These are phyloP conservation scores for Aplysia californica DNA, from an alignment of 1,140 invertebrate species.

Conservation along the genomic window DNA sequence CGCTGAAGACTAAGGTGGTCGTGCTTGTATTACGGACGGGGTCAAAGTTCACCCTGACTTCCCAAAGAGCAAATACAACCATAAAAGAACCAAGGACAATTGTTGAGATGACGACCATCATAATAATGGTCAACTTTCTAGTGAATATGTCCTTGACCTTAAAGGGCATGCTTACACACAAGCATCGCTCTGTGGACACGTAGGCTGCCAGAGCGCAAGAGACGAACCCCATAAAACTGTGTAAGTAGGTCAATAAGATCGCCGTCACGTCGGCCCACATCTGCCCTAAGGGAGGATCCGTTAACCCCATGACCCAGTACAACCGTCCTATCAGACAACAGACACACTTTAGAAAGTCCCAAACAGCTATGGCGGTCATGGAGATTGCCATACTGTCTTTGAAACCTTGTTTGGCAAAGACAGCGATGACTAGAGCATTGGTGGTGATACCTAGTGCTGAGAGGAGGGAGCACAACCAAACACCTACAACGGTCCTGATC, in stretches of 20 bases:
- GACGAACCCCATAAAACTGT: not conserved
- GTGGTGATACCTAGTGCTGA: not conserved
- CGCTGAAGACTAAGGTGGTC: not conserved
- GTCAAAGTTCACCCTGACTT: not conserved
- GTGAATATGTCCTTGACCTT: not conserved
- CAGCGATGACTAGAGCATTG: not conserved
- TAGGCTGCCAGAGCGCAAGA: not conserved
- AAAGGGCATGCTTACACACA: not conserved
- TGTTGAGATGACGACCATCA: not conserved
- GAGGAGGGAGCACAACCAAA: not conserved
- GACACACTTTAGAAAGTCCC: slow-evolving; percentile 7
- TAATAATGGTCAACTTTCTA: not conserved
- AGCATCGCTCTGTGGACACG: not conserved
- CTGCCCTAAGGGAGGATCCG: not conserved
- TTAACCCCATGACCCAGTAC: not conserved
- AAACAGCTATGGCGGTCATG: slow-evolving; percentile 5
- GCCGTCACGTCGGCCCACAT: not conserved
- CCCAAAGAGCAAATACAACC: not conserved
- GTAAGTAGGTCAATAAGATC: not conserved
- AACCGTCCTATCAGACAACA: not conserved
- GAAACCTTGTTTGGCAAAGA: slow-evolving; percentile 5
- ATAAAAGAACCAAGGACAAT: not conserved
- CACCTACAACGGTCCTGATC: not conserved
- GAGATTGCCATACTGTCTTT: slow-evolving; percentile 2
- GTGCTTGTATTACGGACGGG: not conserved